These are phyloP conservation scores for Mormyrus lacerda DNA, from an alignment of 2,113 vertebrate species.

Conservation along the genomic window DNA sequence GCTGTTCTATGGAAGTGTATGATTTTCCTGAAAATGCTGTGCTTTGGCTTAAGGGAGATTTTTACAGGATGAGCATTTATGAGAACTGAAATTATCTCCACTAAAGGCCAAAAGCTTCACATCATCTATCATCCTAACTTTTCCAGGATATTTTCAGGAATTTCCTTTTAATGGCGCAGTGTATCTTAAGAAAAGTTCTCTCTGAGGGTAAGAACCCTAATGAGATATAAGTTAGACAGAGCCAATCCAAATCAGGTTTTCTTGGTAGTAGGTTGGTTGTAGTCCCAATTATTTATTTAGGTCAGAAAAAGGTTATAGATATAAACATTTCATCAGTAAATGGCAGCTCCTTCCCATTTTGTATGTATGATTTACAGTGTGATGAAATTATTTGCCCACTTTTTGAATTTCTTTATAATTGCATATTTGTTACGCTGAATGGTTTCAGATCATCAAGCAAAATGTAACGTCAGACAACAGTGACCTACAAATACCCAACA, in stretches of 20 bases:
- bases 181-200: neutral
- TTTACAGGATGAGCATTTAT: neutral
- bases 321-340: neutral
- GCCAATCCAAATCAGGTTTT: neutral
- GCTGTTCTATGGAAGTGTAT: neutral
- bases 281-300: neutral
- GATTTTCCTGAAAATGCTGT: neutral
- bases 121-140: neutral
- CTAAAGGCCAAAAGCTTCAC: neutral
- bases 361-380: neutral
- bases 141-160: neutral
- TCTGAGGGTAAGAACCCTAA: neutral
- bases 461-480: neutral
- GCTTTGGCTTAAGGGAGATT: neutral
- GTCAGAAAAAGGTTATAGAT: neutral
- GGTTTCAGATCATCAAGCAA: neutral
- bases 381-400: neutral
- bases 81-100: neutral
- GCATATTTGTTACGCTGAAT: neutral
- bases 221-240: neutral
- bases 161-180: neutral
- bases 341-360: neutral
- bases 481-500: neutral
- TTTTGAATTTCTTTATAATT: neutral
- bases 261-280: neutral